Percentiles rank a stretch among this genome's conserved stretches.
phyloP scores from a whole-genome alignment of 2,797 vertebrate species.

The Eospalax fontanierii region DNA sequence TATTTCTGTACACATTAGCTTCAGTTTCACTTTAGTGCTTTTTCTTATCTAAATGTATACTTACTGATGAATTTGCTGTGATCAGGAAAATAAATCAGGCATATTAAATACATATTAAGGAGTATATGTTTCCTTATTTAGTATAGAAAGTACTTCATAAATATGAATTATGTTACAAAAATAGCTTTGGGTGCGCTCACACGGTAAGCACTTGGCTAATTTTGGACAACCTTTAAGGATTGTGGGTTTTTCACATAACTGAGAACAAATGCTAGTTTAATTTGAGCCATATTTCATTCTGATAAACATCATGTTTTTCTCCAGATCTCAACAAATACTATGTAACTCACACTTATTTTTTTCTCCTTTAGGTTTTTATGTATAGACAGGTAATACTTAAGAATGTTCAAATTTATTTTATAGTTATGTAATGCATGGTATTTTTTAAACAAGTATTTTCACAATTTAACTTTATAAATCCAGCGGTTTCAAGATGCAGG shows the following conservation, averaged over 20 bases:
- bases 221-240: conserved; percentile 91
- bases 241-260: conserved; percentile 89
- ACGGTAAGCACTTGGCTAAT: conserved; percentile 97
- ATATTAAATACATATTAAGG: conserved; percentile 93
- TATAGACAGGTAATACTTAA: conserved; percentile 90
- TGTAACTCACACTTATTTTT: conserved; percentile 86
- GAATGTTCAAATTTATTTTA: conserved; percentile 91
- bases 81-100: conserved; percentile 92
- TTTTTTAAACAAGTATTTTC: conserved; percentile 91
- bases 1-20: conserved; percentile 90
- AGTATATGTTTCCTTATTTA: conserved; percentile 93
- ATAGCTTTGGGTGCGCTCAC: conserved; percentile 99
- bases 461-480: conserved; percentile 92
- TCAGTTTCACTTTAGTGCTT: conserved; percentile 89
- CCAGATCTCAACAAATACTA: conserved; percentile 89
- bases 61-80: conserved; percentile 91
- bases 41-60: conserved; percentile 89
- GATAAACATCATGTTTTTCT: conserved; percentile 88
- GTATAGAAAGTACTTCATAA: conserved; percentile 99
- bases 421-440: conserved; percentile 90
- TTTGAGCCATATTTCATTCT: conserved; percentile 89
- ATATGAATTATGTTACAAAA: conserved; percentile 99
- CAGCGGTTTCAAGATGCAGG: conserved; percentile 92
- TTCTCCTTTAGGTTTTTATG: conserved; percentile 85
- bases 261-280: conserved; percentile 88